A percentile compares a stretch with the other conserved stretches of the same genome.
These are phyloP conservation scores for Oscheius sp. DNA, from an alignment of 1,140 invertebrate species.

Conservation along the genomic window DNA sequence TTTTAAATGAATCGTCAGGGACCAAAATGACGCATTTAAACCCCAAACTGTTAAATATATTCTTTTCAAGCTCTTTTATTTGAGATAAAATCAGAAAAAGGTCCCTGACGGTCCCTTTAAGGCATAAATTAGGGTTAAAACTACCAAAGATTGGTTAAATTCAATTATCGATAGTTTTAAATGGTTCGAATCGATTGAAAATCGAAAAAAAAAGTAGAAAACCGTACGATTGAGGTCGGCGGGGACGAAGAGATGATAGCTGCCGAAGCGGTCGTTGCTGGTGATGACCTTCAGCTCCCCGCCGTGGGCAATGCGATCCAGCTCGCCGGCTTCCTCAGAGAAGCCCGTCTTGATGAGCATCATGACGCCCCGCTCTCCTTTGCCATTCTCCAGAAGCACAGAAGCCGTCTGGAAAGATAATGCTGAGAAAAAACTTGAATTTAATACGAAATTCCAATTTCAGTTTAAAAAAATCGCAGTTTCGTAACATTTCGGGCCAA, in stretches of 20 bases:
- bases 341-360: slow-evolving; percentile 37
- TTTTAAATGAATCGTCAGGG: neutral
- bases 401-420: slow-evolving; percentile 26
- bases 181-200: neutral
- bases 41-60: no score
- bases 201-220: neutral
- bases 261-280: slow-evolving; percentile 45
- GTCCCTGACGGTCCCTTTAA: neutral
- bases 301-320: slow-evolving; percentile 3
- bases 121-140: no score
- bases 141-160: no score
- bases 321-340: slow-evolving; percentile 21
- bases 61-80: no score
- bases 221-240: slow-evolving; percentile 22
- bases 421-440: neutral
- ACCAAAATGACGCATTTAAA: slow-evolving; percentile 10
- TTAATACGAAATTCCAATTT: neutral
- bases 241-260: slow-evolving; percentile 34
- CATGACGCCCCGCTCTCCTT: slow-evolving; percentile 33
- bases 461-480: neutral
- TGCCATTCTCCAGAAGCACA: slow-evolving; percentile 24
- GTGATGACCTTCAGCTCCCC: slow-evolving; percentile 36
- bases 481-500: no score
- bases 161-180: no score
- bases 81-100: slow-evolving; percentile 38